Conservation (phyloP, 2,113 vertebrate genomes). For the Dasypus novemcinctus region DNA sequence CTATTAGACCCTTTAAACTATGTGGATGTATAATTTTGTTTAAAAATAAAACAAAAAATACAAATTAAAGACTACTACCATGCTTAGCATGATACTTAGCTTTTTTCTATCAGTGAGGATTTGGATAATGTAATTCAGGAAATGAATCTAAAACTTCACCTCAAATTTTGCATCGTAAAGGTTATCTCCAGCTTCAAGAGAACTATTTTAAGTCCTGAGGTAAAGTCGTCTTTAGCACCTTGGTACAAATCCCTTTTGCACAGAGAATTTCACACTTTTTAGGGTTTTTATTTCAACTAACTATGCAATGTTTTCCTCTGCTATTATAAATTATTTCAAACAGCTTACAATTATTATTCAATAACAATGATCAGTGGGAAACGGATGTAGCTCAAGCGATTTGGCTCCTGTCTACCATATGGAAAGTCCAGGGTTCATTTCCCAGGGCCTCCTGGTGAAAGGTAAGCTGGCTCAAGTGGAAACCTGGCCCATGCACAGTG, state of each 20-base stretch:
- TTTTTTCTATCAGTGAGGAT: conserved; percentile 1
- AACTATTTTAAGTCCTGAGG: background rate
- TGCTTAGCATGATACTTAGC: background rate
- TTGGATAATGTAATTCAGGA: background rate
- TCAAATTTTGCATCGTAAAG: background rate
- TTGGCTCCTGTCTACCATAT: too few relatives aligned
- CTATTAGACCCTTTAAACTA: background rate
- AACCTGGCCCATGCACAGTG: too few relatives aligned
- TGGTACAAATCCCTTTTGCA: background rate
- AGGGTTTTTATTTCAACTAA: background rate
- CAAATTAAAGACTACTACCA: conserved; percentile 9
- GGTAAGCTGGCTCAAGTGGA: too few relatives aligned
- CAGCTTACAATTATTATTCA: background rate
- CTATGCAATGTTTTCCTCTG: background rate
- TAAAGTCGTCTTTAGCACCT: background rate
- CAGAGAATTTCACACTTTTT: background rate
- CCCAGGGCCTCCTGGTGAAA: too few relatives aligned
- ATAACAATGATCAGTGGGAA: too few relatives aligned
- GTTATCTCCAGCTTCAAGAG: background rate
- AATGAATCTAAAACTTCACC: background rate
- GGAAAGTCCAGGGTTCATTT: too few relatives aligned
- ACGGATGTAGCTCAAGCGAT: too few relatives aligned
- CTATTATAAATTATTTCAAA: background rate
- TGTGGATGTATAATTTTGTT: background rate
- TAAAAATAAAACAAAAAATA: background rate